Evolutionary conservation across 2,113 vertebrate genomes (phyloP), one percentile per base, ranked within the genome.

Genomic region (Synodontis membranacea): DNA sequence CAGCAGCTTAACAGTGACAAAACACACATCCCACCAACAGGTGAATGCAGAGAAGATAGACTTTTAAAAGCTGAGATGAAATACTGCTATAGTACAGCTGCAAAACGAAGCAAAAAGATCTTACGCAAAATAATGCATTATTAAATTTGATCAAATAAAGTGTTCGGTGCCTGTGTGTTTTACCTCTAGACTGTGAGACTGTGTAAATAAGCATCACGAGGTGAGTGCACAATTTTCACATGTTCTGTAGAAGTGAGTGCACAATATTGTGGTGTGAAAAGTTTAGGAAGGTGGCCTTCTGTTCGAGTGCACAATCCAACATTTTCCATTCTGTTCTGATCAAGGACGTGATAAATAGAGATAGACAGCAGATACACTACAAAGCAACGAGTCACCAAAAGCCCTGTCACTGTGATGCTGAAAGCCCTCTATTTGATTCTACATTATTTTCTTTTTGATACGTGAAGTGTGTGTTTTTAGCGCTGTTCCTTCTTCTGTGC

Each of bases 361-460:
- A 79, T 66, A 86, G 82, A 76, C 81, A 84, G 37, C 85, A 84
- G 74, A 87, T 83, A 85, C 50, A 66, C 56, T 87, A 89, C 84
- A 86, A 74, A 85, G 64, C 78, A 85, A 80, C 54, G 62, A 86
- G 76, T 86, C 80, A 78, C 62, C 80, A 60, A 56, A 84, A 83
- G 62, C 68, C 44, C 79, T 79, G 79, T 85, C 88, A 85, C 80
- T 87, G 52, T 84, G 48, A 78, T 50, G 75, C 66, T 50, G 81
- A 86, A 84, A 83, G 83, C 48, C 28, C 28, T 82, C 78, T 83
- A 56, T 85, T 68, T 58, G 70, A 84, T 86, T 62, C 75, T 74
- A 37, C 82, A 58, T 87, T 87, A 87, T 91, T 86, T 90, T 89
- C 64, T 76, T 88, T 85, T 86, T 88, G 74, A 58, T 86, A 76